Conservation (phyloP, 2,113 vertebrate species). For the Meriones unguiculatus region DNA sequence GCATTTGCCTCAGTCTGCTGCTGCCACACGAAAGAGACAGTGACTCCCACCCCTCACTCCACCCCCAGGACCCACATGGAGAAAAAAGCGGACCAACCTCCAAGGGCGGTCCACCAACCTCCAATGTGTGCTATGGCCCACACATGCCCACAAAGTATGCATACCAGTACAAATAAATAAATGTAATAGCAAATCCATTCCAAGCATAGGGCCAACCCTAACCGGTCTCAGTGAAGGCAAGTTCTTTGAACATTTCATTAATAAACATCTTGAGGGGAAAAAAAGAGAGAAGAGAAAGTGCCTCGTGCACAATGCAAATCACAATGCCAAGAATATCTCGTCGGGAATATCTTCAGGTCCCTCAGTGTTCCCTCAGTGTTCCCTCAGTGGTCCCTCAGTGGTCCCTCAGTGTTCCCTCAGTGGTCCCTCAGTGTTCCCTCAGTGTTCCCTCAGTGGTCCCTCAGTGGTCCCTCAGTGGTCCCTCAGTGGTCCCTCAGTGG, state of each 20-base stretch:
- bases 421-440: no score
- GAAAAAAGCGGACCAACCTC: neutral
- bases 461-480: neutral
- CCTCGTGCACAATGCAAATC: neutral
- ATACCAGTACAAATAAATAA: neutral
- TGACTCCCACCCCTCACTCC: neutral
- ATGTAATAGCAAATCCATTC: neutral
- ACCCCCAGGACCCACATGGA: neutral
- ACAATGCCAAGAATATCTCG: conserved; percentile 25
- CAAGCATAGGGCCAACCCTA: neutral
- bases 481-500: neutral
- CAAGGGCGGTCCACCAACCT: neutral
- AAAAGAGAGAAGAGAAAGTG: neutral
- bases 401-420: neutral
- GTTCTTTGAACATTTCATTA: conserved; percentile 4
- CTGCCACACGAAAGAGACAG: neutral
- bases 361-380: neutral
- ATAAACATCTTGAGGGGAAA: neutral
- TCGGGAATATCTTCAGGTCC: neutral
- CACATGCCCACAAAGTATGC: neutral
- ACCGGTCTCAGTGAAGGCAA: neutral
- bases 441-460: neutral
- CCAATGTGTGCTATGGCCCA: neutral
- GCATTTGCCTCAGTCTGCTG: neutral
- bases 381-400: neutral